phyloP scores from a whole-genome alignment of 2,888 invertebrate genomes.

The Drepana falcataria region DNA sequence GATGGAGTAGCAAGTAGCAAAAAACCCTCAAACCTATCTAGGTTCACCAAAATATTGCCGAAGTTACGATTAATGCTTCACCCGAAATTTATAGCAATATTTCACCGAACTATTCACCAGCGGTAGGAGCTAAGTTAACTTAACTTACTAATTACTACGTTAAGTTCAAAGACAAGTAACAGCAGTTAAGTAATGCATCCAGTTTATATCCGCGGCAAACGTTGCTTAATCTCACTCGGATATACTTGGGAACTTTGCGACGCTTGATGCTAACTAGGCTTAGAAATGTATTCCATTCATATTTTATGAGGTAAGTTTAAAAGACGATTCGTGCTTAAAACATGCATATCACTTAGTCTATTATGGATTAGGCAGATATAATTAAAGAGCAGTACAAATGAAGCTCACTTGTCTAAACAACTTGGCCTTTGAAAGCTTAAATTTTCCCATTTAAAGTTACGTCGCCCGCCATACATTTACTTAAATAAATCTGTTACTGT shows the following conservation, averaged over 20 bases:
- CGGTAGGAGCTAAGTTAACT: neutral
- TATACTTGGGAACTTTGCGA: neutral
- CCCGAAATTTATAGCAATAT: too few species aligned
- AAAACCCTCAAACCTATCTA: too few species aligned
- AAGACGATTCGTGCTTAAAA: too few species aligned
- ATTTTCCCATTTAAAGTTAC: neutral
- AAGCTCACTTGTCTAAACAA: neutral
- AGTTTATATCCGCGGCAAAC: neutral
- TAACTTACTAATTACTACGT: neutral
- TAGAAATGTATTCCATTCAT: too few species aligned
- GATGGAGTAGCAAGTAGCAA: too few species aligned
- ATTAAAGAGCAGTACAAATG: neutral
- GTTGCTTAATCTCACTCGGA: neutral
- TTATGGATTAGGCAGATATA: neutral
- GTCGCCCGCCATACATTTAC: neutral
- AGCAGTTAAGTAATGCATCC: neutral
- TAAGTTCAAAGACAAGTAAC: neutral
- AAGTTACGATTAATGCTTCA: too few species aligned
- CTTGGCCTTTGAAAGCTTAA: neutral
- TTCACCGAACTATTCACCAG: too few species aligned
- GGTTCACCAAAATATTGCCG: too few species aligned
- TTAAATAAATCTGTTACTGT: slow-evolving; percentile 1
- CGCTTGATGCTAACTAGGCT: neutral
- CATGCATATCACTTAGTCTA: too few species aligned
- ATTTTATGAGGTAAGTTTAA: too few species aligned